A percentile compares a stretch with the other conserved stretches of the same genome.
Conservation (phyloP, 2,113 vertebrate genomes). For the Pandion haliaetus region DNA sequence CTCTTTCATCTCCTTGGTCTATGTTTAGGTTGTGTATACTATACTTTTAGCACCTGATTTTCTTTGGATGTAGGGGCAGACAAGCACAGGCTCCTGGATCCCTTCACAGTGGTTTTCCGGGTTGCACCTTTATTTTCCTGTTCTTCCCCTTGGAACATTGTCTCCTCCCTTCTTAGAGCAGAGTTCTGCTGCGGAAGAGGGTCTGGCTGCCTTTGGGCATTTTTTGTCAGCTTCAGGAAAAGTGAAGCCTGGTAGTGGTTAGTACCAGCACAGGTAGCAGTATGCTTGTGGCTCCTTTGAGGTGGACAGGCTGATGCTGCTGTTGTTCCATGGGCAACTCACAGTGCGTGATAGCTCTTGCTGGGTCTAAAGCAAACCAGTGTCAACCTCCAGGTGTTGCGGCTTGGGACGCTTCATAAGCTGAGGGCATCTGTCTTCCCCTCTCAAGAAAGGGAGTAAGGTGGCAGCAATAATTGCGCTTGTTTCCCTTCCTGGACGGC, state of each 20-base stretch:
- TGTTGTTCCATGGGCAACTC: background rate
- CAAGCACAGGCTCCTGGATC: background rate
- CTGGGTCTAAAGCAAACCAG: background rate
- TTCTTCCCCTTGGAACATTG: background rate
- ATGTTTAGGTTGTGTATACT: background rate
- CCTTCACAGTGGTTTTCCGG: background rate
- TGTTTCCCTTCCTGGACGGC: background rate
- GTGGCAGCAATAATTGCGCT: background rate
- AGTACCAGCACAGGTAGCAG: fast-evolving
- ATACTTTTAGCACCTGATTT: background rate
- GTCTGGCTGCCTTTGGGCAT: background rate
- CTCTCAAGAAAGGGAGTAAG: background rate
- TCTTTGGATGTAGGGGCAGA: background rate
- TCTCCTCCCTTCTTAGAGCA: background rate
- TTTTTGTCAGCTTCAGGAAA: background rate
- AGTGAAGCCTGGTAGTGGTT: background rate
- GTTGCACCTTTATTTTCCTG: background rate
- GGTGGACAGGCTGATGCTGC: background rate
- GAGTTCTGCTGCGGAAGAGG: background rate
- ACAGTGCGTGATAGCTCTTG: fast-evolving
- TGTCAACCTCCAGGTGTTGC: background rate
- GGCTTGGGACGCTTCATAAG: background rate
- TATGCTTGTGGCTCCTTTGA: background rate
- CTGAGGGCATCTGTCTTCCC: background rate
- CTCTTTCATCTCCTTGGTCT: background rate